Evolutionary conservation across 2,797 vertebrate species (phyloP), one percentile per base, ranked within the genome.

Genomic region (Dendrocincla tyrannina): DNA sequence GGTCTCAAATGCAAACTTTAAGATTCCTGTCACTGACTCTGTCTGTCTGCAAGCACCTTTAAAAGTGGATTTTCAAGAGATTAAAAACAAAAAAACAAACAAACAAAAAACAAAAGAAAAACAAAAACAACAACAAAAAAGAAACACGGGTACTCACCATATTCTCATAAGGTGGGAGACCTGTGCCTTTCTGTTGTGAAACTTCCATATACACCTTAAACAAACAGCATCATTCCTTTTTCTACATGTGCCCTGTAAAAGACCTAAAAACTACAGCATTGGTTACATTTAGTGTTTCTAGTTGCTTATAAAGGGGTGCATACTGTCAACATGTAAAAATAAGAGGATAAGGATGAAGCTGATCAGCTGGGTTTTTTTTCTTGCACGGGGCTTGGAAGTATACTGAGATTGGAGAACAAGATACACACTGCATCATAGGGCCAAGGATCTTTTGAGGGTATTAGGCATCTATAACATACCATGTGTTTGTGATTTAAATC

Each of bases 361-460:
- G 68, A 46, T 27, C 37, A 41, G 23, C 33, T 70, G 35, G 35
- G 82, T 66, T 4, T 28, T 28, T 14, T 33, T 70, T 52, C 32
- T 41, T 60, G 33, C 17, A 37, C 32, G 9, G 22, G 44, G 46
- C 32, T 94, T 86, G 44, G 69, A 72, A 1, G 19, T 64, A 24
- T n/a, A 30, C 25, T 42, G 55, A 84, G 41, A 67, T 49, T 16
- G 12, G 42, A 62, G 27, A 82, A 8, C 8, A 70, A 56, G 28
- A 56, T 15, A 7, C 24, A 60, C 0, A 0, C n/a, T 56, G 14
- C 37, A 28, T 25, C 32, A 27, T 2, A 42, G 27, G 35, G 85
- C 23, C 32, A 39, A 62, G 39, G n/a, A 72, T 25, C 55, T 81
- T 55, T 32, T 30, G 53, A 69, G 47, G 27, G 39, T 78, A 64